Percentiles rank a stretch among this genome's conserved stretches.
Evolutionary conservation across 2,797 vertebrate genomes (phyloP).

Genomic region (Paedocypris micromegethes): DNA sequence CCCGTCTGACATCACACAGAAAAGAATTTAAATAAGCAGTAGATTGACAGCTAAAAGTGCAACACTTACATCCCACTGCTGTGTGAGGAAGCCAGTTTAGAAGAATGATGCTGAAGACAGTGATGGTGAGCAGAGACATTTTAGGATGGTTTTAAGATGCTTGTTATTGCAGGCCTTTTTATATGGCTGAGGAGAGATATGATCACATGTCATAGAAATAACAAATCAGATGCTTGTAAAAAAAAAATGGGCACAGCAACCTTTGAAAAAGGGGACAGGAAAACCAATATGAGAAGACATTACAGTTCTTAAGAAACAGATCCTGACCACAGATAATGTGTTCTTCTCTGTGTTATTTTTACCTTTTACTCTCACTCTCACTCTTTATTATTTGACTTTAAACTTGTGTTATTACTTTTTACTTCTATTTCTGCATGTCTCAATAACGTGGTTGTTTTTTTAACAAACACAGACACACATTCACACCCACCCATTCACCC

Average conservation of each 20-base stretch:
- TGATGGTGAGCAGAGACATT: slow-evolving; percentile 52
- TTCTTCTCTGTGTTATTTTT: background rate
- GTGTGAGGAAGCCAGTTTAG: slow-evolving; percentile 46
- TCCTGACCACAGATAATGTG: slow-evolving; percentile 17
- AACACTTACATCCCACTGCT: slow-evolving; percentile 56
- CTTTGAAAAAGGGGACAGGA: slow-evolving; percentile 41
- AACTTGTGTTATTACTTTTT: background rate
- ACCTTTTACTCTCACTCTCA: background rate
- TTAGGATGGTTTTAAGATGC: slow-evolving; percentile 27
- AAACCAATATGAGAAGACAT: slow-evolving; percentile 7
- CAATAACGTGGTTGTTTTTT: too few species aligned
- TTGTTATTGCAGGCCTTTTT: slow-evolving; percentile 3
- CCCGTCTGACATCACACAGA: slow-evolving; percentile 37
- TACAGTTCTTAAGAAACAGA: slow-evolving; percentile 28
- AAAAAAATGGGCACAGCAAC: slow-evolving; percentile 37
- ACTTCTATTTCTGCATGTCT: too few species aligned
- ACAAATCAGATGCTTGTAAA: slow-evolving; percentile 7
- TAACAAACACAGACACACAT: too few species aligned
- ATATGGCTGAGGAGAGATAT: slow-evolving; percentile 30
- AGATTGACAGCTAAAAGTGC: background rate
- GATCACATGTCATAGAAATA: background rate
- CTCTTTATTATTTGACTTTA: background rate
- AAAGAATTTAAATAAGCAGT: background rate
- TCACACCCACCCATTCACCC: too few species aligned
- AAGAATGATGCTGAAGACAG: slow-evolving; percentile 47